Percentiles rank a stretch among this genome's conserved stretches.
Conservation (phyloP, 2,113 vertebrate genomes). For the Mus musculus region GRCm39 chr3:145649001-145649500, state of each 20-base stretch:
- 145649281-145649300: conserved; percentile 35
- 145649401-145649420: conserved; percentile 51
- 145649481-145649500: neutral
- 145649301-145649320: conserved; percentile 1
- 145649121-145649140: neutral
- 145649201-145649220: neutral
- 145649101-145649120: neutral
- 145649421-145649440: conserved; percentile 56
- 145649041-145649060: neutral
- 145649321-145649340: neutral
- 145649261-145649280: conserved; percentile 21
- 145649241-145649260: neutral
- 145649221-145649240: neutral
- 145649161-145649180: neutral
- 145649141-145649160: neutral
- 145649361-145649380: neutral
- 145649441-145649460: neutral
- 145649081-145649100: neutral
- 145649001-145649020: neutral
- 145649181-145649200: neutral
- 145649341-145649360: neutral
- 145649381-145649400: conserved; percentile 37
- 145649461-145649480: neutral
- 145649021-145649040: neutral
- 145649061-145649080: neutral